phyloP scores from a whole-genome alignment of 1,140 invertebrate genomes.

The Lutraria rhynchaena region DNA sequence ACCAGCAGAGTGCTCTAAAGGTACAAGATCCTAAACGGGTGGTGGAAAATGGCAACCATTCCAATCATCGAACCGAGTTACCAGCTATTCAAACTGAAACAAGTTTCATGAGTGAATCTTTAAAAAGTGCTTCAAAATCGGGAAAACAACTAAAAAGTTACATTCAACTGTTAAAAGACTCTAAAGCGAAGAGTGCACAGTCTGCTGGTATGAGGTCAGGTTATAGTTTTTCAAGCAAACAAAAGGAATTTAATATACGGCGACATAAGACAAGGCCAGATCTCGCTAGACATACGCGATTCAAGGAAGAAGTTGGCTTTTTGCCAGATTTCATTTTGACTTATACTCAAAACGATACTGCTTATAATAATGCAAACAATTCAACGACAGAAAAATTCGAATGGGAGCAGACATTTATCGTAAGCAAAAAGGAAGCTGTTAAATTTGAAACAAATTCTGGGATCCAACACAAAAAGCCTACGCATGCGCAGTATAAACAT shows the following conservation, averaged over 20 bases:
- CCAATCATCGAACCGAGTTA: conserved; percentile 17
- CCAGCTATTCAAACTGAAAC: conserved; percentile 20
- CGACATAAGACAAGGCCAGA: conserved; percentile 52
- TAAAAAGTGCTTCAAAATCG: conserved; percentile 14
- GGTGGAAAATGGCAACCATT: conserved; percentile 18
- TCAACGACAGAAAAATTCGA: conserved; percentile 29
- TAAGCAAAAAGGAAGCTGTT: conserved; percentile 22
- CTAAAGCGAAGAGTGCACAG: conserved; percentile 53
- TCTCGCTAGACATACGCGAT: conserved; percentile 22
- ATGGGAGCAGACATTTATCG: conserved; percentile 38
- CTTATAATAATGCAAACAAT: neutral
- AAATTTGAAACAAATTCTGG: conserved; percentile 18
- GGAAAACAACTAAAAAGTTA: conserved; percentile 60
- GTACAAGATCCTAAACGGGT: neutral
- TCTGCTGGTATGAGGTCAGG: conserved; percentile 40
- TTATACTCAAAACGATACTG: conserved; percentile 41
- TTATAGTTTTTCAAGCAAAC: conserved; percentile 43
- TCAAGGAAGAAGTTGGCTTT: conserved; percentile 38
- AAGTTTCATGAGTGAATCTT: neutral
- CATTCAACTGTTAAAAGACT: conserved; percentile 64
- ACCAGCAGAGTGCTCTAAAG: neutral
- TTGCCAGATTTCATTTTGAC: conserved; percentile 59
- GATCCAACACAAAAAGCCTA: neutral
- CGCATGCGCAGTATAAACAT: conserved; percentile 4
- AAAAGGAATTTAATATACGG: conserved; percentile 41